Base-by-base conservation (phyloP, 2,797 vertebrate species). In the Meriones psammophilus region DNA sequence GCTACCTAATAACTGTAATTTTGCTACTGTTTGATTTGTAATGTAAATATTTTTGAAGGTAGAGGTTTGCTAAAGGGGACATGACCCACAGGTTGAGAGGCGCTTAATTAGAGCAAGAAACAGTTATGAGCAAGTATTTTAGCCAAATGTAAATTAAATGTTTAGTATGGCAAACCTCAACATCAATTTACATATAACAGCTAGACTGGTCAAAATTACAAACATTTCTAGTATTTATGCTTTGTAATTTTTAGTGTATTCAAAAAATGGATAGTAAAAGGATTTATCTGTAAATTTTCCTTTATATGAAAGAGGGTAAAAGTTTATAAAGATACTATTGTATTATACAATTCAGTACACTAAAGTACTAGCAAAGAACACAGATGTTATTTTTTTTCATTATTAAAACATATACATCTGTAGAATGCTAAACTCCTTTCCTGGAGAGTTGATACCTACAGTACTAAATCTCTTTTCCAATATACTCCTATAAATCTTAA, bases 121-220 rank as follows among this genome's bases (percentile, higher is more conserved):
- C 8, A 42, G 54, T 46, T 74, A 64, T 50, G 8, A 7, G 7
- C 5, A 46, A 71, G 14, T 81, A 30, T 91, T 71, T 94, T 64
- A 69, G 13, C 28, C 64, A 87, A 68, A 88, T 7, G 30, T 93
- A 62, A 86, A 86, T 77, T 56, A 84, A 64, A 74, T 30, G n/a
- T 60, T 84, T 50, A 83, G 28, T 58, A 87, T 56, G 54, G 62
- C 30, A 91, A 80, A 60, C 56, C n/a, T 68, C 22, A 62, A 60
- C 30, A 26, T 39, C 17, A 36, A 88, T 39, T 76, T 58, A 60
- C 2, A 30, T 69, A 90, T 58, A 85, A 30, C 26, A 36, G 30
- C 12, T 83, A 81, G 91, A 80, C 14, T 39, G 20, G 73, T 17
- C 68, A 36, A 92, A 86, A 89, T 68, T 18, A 50, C 86, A 95